Conservation (phyloP, 2,797 vertebrate genomes). For the Mionectes olivaceus region DNA sequence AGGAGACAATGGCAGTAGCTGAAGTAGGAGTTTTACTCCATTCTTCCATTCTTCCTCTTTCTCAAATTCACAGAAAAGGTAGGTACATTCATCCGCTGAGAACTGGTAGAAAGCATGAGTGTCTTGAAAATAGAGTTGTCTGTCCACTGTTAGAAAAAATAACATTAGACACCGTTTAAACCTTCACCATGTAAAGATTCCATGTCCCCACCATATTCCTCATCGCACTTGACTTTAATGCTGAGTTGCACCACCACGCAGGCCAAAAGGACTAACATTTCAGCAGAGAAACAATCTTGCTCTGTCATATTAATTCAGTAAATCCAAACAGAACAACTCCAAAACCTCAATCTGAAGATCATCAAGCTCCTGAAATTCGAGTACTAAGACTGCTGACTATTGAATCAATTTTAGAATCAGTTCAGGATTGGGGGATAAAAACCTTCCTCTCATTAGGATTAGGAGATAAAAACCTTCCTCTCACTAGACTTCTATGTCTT, state of each 20-base stretch:
- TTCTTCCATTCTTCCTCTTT: constrained; percentile 93
- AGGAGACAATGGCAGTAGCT: constrained; percentile 89
- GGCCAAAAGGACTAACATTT: background rate
- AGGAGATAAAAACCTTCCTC: background rate
- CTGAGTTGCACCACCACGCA: background rate
- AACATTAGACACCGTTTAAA: background rate
- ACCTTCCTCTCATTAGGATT: background rate
- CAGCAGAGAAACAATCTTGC: background rate
- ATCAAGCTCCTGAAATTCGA: background rate
- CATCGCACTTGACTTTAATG: background rate
- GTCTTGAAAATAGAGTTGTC: constrained; percentile 92
- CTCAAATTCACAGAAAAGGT: constrained; percentile 91
- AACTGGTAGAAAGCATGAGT: constrained; percentile 96
- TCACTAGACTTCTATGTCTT: background rate
- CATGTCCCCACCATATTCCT: background rate
- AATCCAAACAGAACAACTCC: background rate
- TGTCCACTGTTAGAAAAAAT: constrained; percentile 85
- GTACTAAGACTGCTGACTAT: background rate
- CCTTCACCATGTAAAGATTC: background rate
- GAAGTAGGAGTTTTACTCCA: constrained; percentile 89
- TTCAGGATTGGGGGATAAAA: background rate
- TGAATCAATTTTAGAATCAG: background rate
- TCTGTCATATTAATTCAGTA: background rate
- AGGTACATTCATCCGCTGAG: constrained; percentile 93
- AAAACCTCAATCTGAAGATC: background rate